Base-by-base conservation (phyloP, 2,797 vertebrate species). In the Sebastes kiyomatsui region DNA sequence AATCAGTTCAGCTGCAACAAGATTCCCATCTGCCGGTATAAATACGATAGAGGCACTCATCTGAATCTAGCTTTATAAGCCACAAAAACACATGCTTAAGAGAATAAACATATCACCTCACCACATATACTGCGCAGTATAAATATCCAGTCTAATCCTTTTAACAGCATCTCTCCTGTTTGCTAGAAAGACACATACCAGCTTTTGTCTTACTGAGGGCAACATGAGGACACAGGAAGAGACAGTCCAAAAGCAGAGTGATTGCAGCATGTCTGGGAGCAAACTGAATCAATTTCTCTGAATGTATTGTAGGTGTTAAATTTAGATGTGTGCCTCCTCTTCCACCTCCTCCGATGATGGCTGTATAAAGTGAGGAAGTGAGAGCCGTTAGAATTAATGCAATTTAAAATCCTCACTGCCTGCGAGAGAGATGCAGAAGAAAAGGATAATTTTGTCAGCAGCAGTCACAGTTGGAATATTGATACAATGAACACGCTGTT, bases 241-340 rank as follows among this genome's bases (percentile, higher is more conserved):
- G 68, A 27, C 6, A 2, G n/a, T 65, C 30, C 35, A 71, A 38
- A 67, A 46, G 69, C 76, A 55, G 38, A 67, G 46, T 56, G 64
- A 75, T 81, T 68, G 25, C 54, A 58, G 54, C 55, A 60, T 32
- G 69, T 76, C 49, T 58, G 35, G 8, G 60, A 67, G 18, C 56
- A 71, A 67, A 72, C n/a, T 72, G 14, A 75, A 78, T 81, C 30
- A 46, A 46, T 75, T 77, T 67, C 69, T 71, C 27, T 28, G n/a
- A 74, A 73, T 56, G 14, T 59, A 38, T 60, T 2, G 2, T 42
- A 56, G 67, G 71, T 72, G 73, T 70, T 79, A 27, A 74, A 81
- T 68, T 67, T 46, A 56, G 62, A 65, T 12, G 7, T 49, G 25
- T 9, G 49, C 66, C 27, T 70, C 49, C 30, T 13, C 64, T 33